A percentile compares a stretch with the other conserved stretches of the same genome.
Evolutionary conservation across 1,140 invertebrate species (phyloP).

Genomic region (Tribolium castaneum): DNA sequence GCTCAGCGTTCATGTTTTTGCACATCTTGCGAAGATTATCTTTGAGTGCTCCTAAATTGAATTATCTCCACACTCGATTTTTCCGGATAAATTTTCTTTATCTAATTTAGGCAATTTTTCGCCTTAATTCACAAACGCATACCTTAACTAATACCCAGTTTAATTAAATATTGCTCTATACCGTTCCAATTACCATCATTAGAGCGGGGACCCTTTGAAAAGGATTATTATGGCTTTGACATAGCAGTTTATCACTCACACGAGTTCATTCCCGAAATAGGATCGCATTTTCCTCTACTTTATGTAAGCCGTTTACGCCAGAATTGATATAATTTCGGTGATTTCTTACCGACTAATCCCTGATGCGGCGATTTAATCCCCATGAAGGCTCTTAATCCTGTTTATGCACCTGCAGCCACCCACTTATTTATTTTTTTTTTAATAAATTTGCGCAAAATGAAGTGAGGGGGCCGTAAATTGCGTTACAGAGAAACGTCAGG

Average conservation of each 20-base stretch:
- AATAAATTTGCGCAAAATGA: not conserved
- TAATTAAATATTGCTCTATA: not conserved
- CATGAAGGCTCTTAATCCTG: not conserved
- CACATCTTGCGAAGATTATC: not conserved
- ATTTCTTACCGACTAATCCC: constrained; percentile 3
- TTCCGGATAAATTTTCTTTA: not conserved
- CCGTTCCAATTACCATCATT: constrained; percentile 8
- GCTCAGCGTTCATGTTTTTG: not conserved
- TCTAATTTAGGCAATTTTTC: not conserved
- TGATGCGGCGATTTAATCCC: not conserved
- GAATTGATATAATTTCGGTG: constrained; percentile 2
- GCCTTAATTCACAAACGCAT: not conserved
- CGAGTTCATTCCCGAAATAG: not conserved
- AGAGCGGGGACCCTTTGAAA: constrained; percentile 6
- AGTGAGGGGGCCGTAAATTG: constrained; percentile 5
- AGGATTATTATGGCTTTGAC: constrained; percentile 28
- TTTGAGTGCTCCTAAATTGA: not conserved
- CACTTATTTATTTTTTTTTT: not conserved
- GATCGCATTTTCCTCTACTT: not conserved
- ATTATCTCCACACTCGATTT: not conserved
- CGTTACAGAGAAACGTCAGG: constrained; percentile 6
- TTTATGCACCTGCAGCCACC: not conserved
- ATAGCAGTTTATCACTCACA: constrained; percentile 2
- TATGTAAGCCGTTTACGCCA: constrained; percentile 9
- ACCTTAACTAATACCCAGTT: not conserved